Conservation (phyloP, 2,888 invertebrate species). For the Lochmaea crataegi region DNA sequence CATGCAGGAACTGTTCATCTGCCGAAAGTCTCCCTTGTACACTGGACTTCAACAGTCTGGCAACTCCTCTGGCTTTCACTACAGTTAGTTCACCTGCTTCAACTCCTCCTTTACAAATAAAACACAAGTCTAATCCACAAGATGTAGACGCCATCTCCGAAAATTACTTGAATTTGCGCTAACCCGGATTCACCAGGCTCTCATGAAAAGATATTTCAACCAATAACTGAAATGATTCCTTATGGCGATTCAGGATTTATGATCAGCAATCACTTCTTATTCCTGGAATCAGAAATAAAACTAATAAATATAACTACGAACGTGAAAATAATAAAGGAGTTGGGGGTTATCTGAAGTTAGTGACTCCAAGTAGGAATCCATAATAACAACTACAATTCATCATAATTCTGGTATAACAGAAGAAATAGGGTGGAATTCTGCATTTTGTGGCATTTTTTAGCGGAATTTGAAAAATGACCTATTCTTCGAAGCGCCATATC, state of each 20-base stretch:
- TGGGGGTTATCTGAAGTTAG: not conserved
- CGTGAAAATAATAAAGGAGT: too few species aligned
- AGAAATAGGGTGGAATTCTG: conserved; percentile 17
- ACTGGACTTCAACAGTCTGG: not conserved
- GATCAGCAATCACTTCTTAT: too few species aligned
- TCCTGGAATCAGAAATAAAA: too few species aligned
- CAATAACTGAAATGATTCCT: too few species aligned
- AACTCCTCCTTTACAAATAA: conserved; percentile 16
- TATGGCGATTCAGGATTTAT: too few species aligned
- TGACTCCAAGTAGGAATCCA: not conserved
- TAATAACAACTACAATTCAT: conserved; percentile 3
- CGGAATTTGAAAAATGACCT: not conserved
- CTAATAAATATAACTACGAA: not conserved
- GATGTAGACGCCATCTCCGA: too few species aligned
- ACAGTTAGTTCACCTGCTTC: conserved; percentile 13
- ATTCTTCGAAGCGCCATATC: conserved; percentile 21
- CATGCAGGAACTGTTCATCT: conserved; percentile 2
- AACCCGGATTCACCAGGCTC: too few species aligned
- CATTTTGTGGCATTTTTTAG: conserved; percentile 15
- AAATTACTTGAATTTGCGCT: too few species aligned
- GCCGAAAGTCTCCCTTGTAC: conserved; percentile 1
- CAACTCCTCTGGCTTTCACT: not conserved
- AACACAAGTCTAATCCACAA: conserved; percentile 2
- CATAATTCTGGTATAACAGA: conserved; percentile 14
- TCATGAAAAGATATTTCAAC: too few species aligned